Evolutionary conservation across 2,888 invertebrate species (phyloP).

Genomic region (Torymus texanus): DNA sequence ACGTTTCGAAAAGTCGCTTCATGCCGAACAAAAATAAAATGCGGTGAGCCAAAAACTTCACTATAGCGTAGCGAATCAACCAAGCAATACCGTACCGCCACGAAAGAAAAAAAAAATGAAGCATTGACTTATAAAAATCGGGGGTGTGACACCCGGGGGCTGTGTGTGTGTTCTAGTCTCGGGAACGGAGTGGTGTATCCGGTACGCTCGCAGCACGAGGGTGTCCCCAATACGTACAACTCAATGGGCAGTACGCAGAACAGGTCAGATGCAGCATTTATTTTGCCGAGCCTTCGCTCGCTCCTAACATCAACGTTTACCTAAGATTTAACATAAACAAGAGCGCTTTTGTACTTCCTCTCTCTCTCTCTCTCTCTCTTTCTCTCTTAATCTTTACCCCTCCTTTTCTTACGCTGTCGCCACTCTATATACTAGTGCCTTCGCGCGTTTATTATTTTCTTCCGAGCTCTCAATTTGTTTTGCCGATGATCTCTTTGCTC

Average conservation of each 20-base stretch:
- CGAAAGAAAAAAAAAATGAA: conserved; percentile 34
- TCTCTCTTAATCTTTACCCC: not conserved
- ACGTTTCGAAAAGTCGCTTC: too few relatives aligned
- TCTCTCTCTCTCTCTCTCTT: not conserved
- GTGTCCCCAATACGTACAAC: conserved; percentile 84
- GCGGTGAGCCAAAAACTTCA: not conserved
- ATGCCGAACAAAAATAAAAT: not conserved
- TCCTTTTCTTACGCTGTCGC: conserved; percentile 2
- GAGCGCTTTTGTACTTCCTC: conserved; percentile 26
- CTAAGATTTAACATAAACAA: conserved; percentile 57
- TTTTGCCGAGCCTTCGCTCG: conserved; percentile 50
- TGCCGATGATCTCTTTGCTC: not conserved
- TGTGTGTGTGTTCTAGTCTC: conserved; percentile 81
- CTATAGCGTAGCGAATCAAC: not conserved
- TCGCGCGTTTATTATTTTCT: not conserved
- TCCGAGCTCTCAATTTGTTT: not conserved
- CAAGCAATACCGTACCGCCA: too few relatives aligned
- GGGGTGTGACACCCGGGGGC: conserved; percentile 59
- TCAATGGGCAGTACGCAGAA: conserved; percentile 92
- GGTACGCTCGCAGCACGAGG: conserved; percentile 84
- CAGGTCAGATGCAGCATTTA: conserved; percentile 87
- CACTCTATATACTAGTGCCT: too few relatives aligned
- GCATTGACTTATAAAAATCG: conserved; percentile 61
- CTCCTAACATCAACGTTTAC: conserved; percentile 59
- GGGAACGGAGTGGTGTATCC: conserved; percentile 93